Evolutionary conservation across 2,797 vertebrate genomes (phyloP).

Genomic region (Pteronotus mesoamericanus): DNA sequence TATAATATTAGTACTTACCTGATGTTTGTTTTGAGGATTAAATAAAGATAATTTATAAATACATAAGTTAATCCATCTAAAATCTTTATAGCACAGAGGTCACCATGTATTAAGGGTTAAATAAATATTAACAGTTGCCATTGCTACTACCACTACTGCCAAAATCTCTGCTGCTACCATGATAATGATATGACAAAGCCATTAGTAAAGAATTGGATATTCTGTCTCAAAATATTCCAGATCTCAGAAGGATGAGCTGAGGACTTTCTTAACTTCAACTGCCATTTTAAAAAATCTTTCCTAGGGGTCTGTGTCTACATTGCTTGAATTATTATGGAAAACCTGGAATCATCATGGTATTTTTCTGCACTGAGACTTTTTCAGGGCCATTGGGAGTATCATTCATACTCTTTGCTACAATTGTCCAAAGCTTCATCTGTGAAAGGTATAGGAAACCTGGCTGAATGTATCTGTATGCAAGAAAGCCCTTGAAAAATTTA

Average conservation of each 20-base stretch:
- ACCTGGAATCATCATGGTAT: background rate
- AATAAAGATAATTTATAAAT: conserved; percentile 34
- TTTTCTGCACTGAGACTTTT: background rate
- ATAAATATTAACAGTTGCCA: background rate
- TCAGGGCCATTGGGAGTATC: background rate
- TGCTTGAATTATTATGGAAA: background rate
- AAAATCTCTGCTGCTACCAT: background rate
- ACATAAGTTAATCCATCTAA: background rate
- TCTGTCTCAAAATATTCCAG: background rate
- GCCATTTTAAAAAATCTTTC: background rate
- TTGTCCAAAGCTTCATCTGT: background rate
- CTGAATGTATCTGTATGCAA: conserved; percentile 11
- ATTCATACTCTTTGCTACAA: background rate
- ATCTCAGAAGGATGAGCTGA: background rate
- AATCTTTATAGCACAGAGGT: background rate
- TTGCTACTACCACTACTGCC: background rate
- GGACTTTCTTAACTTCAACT: background rate
- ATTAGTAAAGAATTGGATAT: background rate
- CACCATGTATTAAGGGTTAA: background rate
- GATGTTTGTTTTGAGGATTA: background rate
- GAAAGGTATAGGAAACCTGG: background rate
- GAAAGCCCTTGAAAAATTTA: background rate
- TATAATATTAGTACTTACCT: background rate
- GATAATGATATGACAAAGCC: background rate
- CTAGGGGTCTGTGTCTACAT: background rate